A percentile compares a stretch with the other conserved stretches of the same genome.
Conservation (phyloP, 2,797 vertebrate species). For the Rhynchonycteris naso region DNA sequence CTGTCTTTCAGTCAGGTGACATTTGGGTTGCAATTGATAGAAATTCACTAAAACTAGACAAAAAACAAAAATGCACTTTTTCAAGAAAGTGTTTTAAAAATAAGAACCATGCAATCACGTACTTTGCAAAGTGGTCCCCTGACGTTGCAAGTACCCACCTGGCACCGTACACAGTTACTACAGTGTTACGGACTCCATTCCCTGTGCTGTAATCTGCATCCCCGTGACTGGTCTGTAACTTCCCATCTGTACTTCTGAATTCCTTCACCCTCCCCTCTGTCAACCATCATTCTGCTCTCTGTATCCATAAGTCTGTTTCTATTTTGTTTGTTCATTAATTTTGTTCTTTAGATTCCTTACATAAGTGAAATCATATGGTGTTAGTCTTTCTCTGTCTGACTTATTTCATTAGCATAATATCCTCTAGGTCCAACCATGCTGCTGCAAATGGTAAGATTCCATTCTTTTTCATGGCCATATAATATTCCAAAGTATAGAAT, state of each 20-base stretch:
- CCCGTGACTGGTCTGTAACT: not conserved
- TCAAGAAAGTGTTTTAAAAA: slow-evolving; percentile 20
- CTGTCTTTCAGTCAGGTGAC: not conserved
- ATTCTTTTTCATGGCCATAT: not conserved
- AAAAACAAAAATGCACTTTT: not conserved
- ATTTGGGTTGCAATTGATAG: not conserved
- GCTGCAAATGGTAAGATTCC: not conserved
- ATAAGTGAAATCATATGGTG: not conserved
- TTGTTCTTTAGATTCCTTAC: not conserved
- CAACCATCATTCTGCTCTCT: not conserved
- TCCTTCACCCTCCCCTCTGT: not conserved
- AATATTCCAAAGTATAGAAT: not conserved
- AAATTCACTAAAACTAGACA: not conserved
- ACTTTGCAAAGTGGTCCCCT: not conserved
- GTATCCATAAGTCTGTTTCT: not conserved
- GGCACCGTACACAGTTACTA: not conserved
- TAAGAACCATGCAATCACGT: not conserved
- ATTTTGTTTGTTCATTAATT: not conserved
- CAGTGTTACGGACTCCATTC: not conserved
- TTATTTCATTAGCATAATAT: not conserved
- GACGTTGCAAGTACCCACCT: not conserved
- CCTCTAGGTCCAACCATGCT: not conserved
- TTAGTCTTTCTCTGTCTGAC: not conserved
- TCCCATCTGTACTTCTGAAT: not conserved
- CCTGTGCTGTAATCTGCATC: not conserved